Evolutionary conservation across 1,140 invertebrate species (phyloP).

Genomic region (Ceratosolen solmsi): DNA sequence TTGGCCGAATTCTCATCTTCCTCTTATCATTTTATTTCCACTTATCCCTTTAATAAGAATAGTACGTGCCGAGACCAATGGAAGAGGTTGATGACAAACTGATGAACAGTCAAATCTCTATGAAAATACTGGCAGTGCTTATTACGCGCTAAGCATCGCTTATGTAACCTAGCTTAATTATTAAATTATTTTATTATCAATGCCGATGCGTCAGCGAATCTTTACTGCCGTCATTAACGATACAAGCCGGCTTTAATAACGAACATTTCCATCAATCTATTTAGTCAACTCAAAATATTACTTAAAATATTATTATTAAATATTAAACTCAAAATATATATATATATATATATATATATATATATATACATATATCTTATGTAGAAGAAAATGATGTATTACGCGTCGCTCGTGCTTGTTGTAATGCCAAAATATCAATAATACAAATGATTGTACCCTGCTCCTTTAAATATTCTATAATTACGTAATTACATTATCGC

Average conservation of each 20-base stretch:
- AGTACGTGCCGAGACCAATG: neutral
- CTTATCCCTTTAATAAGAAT: no score
- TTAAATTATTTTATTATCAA: slow-evolving; percentile 1
- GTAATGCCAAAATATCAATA: no score
- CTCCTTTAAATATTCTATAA: neutral
- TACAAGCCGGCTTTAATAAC: neutral
- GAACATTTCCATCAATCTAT: neutral
- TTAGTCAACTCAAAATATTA: neutral
- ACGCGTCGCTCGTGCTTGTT: no score
- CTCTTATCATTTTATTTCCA: no score
- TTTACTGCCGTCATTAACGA: neutral
- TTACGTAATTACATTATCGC: neutral
- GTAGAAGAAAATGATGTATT: neutral
- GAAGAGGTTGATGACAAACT: neutral
- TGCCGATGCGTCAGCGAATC: neutral
- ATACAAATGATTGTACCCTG: no score
- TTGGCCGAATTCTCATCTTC: no score
- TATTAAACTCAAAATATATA: no score
- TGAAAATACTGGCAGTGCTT: neutral
- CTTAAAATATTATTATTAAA: no score
- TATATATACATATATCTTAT: neutral
- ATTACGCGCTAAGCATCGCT: neutral
- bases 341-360: no score
- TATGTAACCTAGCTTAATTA: neutral
- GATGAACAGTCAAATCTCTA: neutral